Evolutionary conservation across 2,113 vertebrate genomes (phyloP), one percentile per base, ranked within the genome.

Genomic region (Dendrocopos noguchii): DNA sequence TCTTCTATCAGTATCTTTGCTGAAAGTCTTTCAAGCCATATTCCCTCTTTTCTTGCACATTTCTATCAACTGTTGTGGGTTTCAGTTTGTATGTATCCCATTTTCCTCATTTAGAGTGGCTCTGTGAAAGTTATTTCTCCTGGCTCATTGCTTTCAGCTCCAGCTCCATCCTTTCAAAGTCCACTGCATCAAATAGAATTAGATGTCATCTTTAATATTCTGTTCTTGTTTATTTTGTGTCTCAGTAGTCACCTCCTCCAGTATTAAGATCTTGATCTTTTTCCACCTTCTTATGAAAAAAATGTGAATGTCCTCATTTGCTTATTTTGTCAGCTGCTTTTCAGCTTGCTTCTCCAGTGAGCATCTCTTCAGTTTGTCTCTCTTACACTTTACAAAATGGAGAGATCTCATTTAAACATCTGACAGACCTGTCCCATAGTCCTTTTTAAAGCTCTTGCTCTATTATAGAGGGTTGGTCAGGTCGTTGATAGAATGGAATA

Each of bases 151-250:
- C 87, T 82, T 92, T 76, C 71, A 79, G 70, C 57, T 88, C 74
- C 53, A 50, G 59, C 71, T 89, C 29, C n/a, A 36, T 79, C n/a
- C 84, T 15, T 61, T 39, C 50, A 25, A 87, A 59, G 33, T 68
- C 63, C 27, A 29, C 59, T 89, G 81, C 66, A 82, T 91, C 78
- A 81, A 93, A 91, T 82, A 61, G 78, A 92, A 78, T 89, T 88
- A 89, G 78, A 57, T 84, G 71, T 92, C 81, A 90, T 77, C 52
- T 80, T 93, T 67, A 93, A 63, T 91, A 74, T 71, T 87, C 57
- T 77, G 33, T 83, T 56, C 57, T 91, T 55, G 18, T 91, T 89
- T 94, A 77, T 90, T 93, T 90, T 42, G 59, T 87, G 56, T 77
- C 64, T 91, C 25, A 19, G 75, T 91, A 82, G 59, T 80, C n/a